These are phyloP conservation scores for Serinus canaria DNA, from an alignment of 2,113 vertebrate species.

Conservation along the genomic window DNA sequence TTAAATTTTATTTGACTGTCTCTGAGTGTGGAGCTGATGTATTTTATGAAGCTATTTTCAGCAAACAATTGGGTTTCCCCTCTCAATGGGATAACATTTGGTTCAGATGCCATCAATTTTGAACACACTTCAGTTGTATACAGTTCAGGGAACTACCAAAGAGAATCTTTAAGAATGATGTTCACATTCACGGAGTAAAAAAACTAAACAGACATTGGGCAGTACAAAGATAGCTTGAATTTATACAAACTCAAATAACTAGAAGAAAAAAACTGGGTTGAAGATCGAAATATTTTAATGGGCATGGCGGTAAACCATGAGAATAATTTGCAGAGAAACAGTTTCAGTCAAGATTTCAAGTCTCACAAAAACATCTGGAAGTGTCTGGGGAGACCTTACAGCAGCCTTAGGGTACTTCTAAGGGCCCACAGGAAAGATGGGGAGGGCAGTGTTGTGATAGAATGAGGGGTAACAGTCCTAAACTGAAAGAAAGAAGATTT, in stretches of 20 bases:
- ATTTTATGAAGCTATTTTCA: background rate
- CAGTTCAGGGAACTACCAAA: background rate
- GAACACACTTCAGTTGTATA: background rate
- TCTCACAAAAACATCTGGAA: background rate
- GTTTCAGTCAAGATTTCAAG: background rate
- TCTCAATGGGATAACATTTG: background rate
- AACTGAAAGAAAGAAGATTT: background rate
- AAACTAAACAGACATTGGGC: background rate
- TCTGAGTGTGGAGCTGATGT: background rate
- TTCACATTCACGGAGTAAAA: background rate
- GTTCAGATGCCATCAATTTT: background rate
- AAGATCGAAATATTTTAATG: background rate
- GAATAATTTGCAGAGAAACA: background rate
- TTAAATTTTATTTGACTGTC: background rate
- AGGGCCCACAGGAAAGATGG: background rate
- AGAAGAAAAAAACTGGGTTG: background rate
- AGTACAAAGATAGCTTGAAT: background rate
- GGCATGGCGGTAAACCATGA: background rate
- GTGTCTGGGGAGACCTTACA: background rate
- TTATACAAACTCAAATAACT: background rate
- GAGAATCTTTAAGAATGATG: background rate
- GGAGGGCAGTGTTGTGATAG: background rate
- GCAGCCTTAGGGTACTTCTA: background rate
- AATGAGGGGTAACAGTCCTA: rapidly evolving
- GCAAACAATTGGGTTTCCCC: background rate